Conservation (phyloP, 2,797 vertebrate genomes). For the Hippocampus kuda region DNA sequence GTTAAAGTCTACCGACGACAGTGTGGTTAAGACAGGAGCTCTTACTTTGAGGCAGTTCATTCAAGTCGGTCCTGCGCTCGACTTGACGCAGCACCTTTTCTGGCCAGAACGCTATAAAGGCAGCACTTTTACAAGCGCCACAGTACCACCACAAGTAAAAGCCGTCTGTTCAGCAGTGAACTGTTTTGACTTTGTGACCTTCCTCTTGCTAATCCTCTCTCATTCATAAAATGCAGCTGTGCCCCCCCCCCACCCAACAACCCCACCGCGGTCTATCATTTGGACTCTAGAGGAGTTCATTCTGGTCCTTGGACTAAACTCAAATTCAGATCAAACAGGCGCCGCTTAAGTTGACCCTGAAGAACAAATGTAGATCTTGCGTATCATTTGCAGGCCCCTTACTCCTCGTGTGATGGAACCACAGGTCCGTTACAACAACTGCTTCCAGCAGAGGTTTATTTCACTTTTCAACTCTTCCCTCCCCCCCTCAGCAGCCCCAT, state of each 20-base stretch:
- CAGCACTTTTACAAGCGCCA: not conserved
- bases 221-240: slow-evolving; percentile 24
- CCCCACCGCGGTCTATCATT: not conserved
- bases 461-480: slow-evolving; percentile 23
- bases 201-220: slow-evolving; percentile 17
- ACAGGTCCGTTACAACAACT: slow-evolving; percentile 21
- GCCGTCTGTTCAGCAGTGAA: slow-evolving; percentile 11
- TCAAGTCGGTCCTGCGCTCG: not conserved
- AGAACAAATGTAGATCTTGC: slow-evolving; percentile 22
- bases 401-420: slow-evolving; percentile 38
- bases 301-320: not conserved
- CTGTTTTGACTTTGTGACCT: slow-evolving; percentile 18
- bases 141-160: slow-evolving; percentile 12
- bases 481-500: slow-evolving; percentile 37
- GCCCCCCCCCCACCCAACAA: not conserved
- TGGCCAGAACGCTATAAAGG: not conserved
- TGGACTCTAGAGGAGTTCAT: not conserved
- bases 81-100: not conserved
- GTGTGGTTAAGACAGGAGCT: not conserved
- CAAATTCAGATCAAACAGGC: slow-evolving; percentile 6
- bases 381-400: slow-evolving; percentile 8
- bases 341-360: not conserved
- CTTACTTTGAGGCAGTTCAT: not conserved
- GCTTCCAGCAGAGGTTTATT: slow-evolving; percentile 29
- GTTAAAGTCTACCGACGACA: not conserved